Evolutionary conservation across 64 coral and sea anemone species (phyloP).

Genomic region (Hydrozoanthus tunicans): DNA sequence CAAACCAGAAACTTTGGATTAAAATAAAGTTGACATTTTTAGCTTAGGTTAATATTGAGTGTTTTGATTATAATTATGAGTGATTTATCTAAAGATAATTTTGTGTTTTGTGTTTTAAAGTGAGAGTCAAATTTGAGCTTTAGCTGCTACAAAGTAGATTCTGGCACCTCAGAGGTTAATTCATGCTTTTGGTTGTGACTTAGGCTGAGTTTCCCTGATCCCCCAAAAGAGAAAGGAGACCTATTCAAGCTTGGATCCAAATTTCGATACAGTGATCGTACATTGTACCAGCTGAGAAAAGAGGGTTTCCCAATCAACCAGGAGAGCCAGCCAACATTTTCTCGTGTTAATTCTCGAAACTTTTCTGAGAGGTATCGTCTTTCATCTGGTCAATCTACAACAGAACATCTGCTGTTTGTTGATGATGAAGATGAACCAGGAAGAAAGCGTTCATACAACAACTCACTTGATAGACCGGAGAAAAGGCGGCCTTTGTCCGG

Average conservation of each 20-base stretch:
- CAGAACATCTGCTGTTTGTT: conserved; percentile 74
- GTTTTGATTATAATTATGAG: no score
- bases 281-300: conserved; percentile 89
- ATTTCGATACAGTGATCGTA: conserved; percentile 97
- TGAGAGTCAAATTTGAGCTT: no score
- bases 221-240: conserved; percentile 77
- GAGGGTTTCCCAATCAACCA: conserved; percentile 80
- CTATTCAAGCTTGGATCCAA: conserved; percentile 87
- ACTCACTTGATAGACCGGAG: conserved; percentile 29
- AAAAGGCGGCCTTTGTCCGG: conserved; percentile 58
- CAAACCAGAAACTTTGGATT: no score
- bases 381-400: conserved; percentile 68
- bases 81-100: no score
- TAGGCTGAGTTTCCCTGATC: conserved; percentile 89
- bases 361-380: conserved; percentile 78
- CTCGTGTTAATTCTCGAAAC: conserved; percentile 78
- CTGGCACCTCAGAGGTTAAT: not conserved
- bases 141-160: not conserved
- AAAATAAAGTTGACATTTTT: no score
- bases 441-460: conserved; percentile 73
- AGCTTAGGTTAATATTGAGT: no score
- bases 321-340: conserved; percentile 76
- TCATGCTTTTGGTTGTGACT: not conserved
- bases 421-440: conserved; percentile 63
- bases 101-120: not conserved